These are phyloP conservation scores for Drosophila mojavensis DNA, from an alignment of 1,140 invertebrate species.

Conservation along the genomic window DNA sequence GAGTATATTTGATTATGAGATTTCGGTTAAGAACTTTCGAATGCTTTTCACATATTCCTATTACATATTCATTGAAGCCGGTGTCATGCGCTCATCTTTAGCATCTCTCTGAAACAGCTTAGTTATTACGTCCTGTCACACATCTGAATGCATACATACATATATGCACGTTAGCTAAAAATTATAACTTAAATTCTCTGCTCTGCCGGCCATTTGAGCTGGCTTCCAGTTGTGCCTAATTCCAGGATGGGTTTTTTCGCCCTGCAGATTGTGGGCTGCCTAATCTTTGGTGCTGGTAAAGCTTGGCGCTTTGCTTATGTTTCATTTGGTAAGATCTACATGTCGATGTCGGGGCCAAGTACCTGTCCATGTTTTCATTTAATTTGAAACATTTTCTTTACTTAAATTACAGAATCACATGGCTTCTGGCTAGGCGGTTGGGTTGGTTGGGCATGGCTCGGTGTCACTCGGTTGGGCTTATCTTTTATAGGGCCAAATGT, in stretches of 20 bases:
- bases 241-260: not conserved
- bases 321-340: conserved; percentile 79
- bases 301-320: conserved; percentile 62
- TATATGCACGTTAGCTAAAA: conserved; percentile 1
- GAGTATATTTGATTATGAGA: too few species aligned
- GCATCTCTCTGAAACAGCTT: too few species aligned
- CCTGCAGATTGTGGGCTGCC: not conserved
- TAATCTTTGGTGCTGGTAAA: conserved; percentile 25
- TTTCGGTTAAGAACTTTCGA: too few species aligned
- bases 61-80: too few species aligned
- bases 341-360: conserved; percentile 9
- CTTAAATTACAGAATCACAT: conserved; percentile 67
- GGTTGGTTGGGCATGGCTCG: not conserved
- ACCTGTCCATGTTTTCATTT: conserved; percentile 70
- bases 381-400: conserved; percentile 81
- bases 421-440: not conserved
- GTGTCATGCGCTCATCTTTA: too few species aligned
- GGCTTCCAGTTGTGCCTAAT: conserved; percentile 3
- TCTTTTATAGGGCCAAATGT: conserved; percentile 48
- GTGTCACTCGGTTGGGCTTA: conserved; percentile 32
- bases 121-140: too few species aligned
- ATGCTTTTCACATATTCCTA: too few species aligned
- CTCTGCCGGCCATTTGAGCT: conserved; percentile 5
- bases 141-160: not conserved
- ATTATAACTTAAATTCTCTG: conserved; percentile 22